These are phyloP conservation scores for Drosophila virilis DNA, from an alignment of 1,140 invertebrate genomes.

Conservation along the genomic window DNA sequence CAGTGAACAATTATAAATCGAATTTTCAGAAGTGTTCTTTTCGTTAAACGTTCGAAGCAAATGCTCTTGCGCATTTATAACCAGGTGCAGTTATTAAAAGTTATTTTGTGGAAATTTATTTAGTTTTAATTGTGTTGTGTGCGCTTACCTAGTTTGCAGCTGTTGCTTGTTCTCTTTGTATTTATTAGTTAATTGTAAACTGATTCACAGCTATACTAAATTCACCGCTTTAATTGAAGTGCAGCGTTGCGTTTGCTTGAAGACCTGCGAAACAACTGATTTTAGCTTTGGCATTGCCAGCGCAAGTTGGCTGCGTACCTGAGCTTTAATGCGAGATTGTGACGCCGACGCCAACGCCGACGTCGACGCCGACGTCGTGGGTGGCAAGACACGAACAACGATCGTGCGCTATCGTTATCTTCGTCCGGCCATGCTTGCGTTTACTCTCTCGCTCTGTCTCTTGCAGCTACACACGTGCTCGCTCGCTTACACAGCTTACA, in stretches of 20 bases:
- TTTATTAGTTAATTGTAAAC: slow-evolving; percentile 41
- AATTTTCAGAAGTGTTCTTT: slow-evolving; percentile 25
- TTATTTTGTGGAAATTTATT: slow-evolving; percentile 2
- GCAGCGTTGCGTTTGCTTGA: slow-evolving; percentile 46
- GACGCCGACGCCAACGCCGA: neutral
- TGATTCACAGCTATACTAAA: slow-evolving; percentile 4
- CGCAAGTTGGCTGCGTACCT: slow-evolving; percentile 55
- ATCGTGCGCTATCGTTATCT: slow-evolving; percentile 32
- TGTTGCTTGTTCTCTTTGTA: slow-evolving; percentile 43
- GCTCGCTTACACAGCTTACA: too few relatives aligned
- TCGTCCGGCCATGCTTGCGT: neutral
- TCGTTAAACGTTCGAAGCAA: neutral
- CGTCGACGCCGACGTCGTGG: slow-evolving; percentile 24
- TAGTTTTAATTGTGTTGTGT: slow-evolving; percentile 9
- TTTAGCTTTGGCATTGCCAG: slow-evolving; percentile 44
- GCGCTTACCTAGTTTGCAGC: slow-evolving; percentile 65
- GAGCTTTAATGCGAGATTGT: slow-evolving; percentile 26
- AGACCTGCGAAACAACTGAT: slow-evolving; percentile 69
- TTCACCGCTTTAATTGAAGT: slow-evolving; percentile 18
- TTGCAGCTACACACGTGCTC: neutral
- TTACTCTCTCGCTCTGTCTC: neutral
- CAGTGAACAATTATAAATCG: slow-evolving; percentile 7
- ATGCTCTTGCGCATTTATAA: slow-evolving; percentile 23
- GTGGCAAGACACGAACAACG: slow-evolving; percentile 38
- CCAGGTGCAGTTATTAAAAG: neutral